phyloP scores from a whole-genome alignment of 2,797 vertebrate genomes.

The Salmo trutta region DNA sequence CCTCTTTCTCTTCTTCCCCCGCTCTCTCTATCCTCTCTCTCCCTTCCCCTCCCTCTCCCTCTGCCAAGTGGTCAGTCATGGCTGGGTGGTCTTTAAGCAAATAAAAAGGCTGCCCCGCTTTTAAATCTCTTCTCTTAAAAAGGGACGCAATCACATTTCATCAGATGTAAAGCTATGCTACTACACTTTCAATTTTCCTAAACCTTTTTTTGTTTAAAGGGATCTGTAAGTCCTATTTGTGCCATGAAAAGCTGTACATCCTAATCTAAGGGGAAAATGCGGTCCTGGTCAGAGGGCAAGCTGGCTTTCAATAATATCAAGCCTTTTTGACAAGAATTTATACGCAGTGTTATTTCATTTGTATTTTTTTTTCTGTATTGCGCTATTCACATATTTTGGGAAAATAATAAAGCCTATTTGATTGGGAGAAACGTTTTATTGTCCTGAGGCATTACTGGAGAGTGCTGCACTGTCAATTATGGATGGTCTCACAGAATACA shows the following conservation, averaged over 20 bases:
- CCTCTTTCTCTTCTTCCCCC: too few species aligned
- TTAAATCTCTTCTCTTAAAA: slow-evolving; percentile 37
- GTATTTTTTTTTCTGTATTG: not conserved
- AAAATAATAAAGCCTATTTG: not conserved
- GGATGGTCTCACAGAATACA: not conserved
- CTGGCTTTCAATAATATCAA: not conserved
- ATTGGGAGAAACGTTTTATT: not conserved
- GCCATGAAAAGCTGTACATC: not conserved
- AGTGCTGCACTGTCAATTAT: not conserved
- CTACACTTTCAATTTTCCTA: not conserved
- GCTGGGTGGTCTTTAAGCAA: not conserved
- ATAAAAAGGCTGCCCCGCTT: slow-evolving; percentile 26
- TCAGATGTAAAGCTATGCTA: slow-evolving; percentile 22
- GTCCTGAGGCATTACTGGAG: not conserved
- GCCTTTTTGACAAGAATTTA: not conserved
- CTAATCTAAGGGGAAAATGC: not conserved
- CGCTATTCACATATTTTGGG: not conserved
- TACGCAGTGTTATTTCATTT: not conserved
- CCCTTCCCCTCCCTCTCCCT: not conserved
- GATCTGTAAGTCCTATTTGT: not conserved
- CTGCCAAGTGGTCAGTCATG: slow-evolving; percentile 12
- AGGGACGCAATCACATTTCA: slow-evolving; percentile 40
- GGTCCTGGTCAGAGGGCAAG: not conserved
- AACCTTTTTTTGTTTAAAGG: not conserved
- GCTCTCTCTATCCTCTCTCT: not conserved